These are phyloP conservation scores for Gephyroberyx darwinii DNA, from an alignment of 2,797 vertebrate genomes.

Conservation along the genomic window DNA sequence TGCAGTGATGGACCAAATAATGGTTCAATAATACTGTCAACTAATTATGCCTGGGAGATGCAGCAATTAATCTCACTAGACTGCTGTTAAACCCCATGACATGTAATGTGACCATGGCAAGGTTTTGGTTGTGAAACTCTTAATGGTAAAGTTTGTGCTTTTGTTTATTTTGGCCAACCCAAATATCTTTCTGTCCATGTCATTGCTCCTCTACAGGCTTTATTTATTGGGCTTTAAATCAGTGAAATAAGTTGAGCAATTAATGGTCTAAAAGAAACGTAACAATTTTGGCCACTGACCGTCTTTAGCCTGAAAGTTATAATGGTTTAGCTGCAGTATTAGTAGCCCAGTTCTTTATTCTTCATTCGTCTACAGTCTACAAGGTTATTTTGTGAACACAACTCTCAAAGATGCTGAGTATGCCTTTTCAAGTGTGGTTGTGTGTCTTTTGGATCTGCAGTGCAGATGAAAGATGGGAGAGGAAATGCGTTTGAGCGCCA, in stretches of 20 bases:
- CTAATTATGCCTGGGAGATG: constrained; percentile 10
- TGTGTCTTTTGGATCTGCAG: no score
- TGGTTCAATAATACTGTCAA: not conserved
- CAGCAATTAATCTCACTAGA: not conserved
- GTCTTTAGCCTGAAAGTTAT: not conserved
- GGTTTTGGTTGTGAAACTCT: constrained; percentile 9
- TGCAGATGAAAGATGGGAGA: no score
- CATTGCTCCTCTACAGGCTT: constrained; percentile 1
- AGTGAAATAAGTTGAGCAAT: not conserved
- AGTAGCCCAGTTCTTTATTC: not conserved
- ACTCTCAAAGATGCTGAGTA: not conserved
- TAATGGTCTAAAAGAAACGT: not conserved
- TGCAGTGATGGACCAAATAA: constrained; percentile 11
- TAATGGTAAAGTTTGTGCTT: constrained; percentile 18
- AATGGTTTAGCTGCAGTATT: not conserved
- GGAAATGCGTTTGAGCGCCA: not conserved
- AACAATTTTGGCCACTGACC: not conserved
- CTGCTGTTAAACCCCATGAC: no score
- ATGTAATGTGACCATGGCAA: constrained; percentile 1
- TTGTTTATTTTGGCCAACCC: constrained; percentile 1
- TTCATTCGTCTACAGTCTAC: not conserved
- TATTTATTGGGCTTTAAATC: constrained; percentile 18
- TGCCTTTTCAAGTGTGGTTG: not conserved
- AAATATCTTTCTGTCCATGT: constrained; percentile 25
- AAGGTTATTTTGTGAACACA: not conserved